Evolutionary conservation across 2,888 invertebrate species (phyloP), one percentile per base, ranked within the genome.

Genomic region (Miltochrista miniata): DNA sequence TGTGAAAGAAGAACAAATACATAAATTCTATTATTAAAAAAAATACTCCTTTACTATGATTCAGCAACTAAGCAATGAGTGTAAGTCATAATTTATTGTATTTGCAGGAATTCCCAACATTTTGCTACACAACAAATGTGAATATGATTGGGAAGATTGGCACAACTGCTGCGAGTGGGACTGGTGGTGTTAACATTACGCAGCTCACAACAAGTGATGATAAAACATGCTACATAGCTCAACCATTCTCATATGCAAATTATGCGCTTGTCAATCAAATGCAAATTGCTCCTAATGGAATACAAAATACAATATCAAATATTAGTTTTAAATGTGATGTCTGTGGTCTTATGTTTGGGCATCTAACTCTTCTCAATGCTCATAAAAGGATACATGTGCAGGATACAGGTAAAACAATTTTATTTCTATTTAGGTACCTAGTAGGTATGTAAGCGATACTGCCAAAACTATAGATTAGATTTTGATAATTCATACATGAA

Each of bases 301-400:
- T 93, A 47, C 94, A 95, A 76, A 95, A 95, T 71, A 94, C 95
- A 50, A 95, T 95, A 76, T 94, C 96, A 12, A 96, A 96, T 76
- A 96, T 96, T 24, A 96, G 96, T 67, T 97, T 96, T 81, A 97
- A 97, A 85, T 97, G 97, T 85, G 97, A 97, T 83, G 95, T 96
- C 8, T 97, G 97, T 75, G 96, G 96, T 39, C 90, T 96, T 55
- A 96, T 96, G 93, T 97, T 97, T 81, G 95, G 96, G 0, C 96
- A 97, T 77, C 92, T 96, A 59, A 94, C 96, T 41, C 83, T 96
- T 51, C 87, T 97, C n/a, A 96, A 96, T 86, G 96, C 97, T 73
- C 97, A 97, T 83, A 97, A 97, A 87, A 93, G 96, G 64, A 95
- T 96, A 74, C 96, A 96, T 78, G 94, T 94, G 53, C 93, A 93